phyloP scores from a whole-genome alignment of 2,113 vertebrate genomes.

The Eudyptes chrysolophus region DNA sequence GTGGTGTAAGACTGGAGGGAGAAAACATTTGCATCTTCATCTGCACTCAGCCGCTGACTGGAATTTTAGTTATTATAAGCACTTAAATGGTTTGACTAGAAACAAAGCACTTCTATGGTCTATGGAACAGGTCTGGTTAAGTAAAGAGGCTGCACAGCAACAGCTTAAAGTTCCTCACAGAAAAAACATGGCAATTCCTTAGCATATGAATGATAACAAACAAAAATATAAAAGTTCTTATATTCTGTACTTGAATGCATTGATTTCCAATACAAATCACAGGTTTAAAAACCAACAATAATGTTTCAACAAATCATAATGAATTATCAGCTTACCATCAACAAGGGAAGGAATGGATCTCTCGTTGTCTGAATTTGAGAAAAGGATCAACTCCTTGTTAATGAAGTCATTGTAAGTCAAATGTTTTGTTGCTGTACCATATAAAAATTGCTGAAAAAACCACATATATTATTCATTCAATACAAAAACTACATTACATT shows the following conservation, averaged over 20 bases:
- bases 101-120: neutral
- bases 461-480: constrained; percentile 33
- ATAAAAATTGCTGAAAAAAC: constrained; percentile 92
- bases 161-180: neutral
- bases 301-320: neutral
- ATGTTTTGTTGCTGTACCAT: constrained; percentile 90
- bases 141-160: neutral
- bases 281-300: neutral
- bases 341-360: constrained; percentile 97
- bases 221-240: neutral
- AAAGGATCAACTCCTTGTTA: constrained; percentile 98
- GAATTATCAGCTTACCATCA: constrained; percentile 84
- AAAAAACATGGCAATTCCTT: neutral
- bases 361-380: constrained; percentile 99
- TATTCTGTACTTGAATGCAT: neutral
- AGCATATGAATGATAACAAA: neutral
- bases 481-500: neutral
- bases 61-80: constrained; percentile 16
- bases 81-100: neutral
- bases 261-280: neutral
- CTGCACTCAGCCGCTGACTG: neutral
- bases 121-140: neutral
- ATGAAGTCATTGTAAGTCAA: constrained; percentile 99
- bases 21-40: constrained; percentile 16
- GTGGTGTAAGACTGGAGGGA: neutral